A percentile compares a stretch with the other conserved stretches of the same genome.
Conservation (phyloP, 2,797 vertebrate species). For the Galaxias olidus region DNA sequence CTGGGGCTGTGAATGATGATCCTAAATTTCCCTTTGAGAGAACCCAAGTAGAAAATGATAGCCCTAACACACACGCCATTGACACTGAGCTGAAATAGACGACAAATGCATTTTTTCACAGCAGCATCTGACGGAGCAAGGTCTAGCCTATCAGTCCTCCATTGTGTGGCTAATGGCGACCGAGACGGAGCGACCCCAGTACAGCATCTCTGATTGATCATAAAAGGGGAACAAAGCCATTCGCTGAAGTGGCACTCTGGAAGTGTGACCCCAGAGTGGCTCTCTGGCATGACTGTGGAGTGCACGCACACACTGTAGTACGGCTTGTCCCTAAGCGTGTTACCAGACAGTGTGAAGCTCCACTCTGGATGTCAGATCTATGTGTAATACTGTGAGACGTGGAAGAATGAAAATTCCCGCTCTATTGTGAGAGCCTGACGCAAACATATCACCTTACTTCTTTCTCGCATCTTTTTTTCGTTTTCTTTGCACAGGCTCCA, state of each 20-base stretch:
- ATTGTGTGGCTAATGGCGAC: constrained; percentile 33
- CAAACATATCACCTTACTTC: too few relatives aligned
- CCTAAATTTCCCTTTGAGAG: constrained; percentile 58
- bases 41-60: constrained; percentile 70
- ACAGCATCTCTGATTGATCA: constrained; percentile 31
- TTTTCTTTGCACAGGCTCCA: too few relatives aligned
- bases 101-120: constrained; percentile 37
- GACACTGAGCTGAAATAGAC: constrained; percentile 47
- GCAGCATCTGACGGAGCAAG: constrained; percentile 36
- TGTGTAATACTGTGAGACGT: too few relatives aligned
- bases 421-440: too few relatives aligned
- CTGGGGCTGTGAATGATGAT: constrained; percentile 52
- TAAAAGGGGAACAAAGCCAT: constrained; percentile 29
- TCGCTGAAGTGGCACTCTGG: constrained; percentile 17
- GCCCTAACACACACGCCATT: constrained; percentile 50
- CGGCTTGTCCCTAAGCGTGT: too few relatives aligned
- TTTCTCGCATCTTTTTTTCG: too few relatives aligned
- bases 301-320: too few relatives aligned
- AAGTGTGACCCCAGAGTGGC: too few relatives aligned
- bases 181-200: constrained; percentile 8
- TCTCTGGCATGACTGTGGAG: too few relatives aligned
- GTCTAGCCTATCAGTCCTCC: constrained; percentile 31
- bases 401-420: too few relatives aligned
- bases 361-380: too few relatives aligned
- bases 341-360: too few relatives aligned